A percentile compares a stretch with the other conserved stretches of the same genome.
Evolutionary conservation across 2,113 vertebrate species (phyloP).

Genomic region (Mesembrinibis cayennensis): DNA sequence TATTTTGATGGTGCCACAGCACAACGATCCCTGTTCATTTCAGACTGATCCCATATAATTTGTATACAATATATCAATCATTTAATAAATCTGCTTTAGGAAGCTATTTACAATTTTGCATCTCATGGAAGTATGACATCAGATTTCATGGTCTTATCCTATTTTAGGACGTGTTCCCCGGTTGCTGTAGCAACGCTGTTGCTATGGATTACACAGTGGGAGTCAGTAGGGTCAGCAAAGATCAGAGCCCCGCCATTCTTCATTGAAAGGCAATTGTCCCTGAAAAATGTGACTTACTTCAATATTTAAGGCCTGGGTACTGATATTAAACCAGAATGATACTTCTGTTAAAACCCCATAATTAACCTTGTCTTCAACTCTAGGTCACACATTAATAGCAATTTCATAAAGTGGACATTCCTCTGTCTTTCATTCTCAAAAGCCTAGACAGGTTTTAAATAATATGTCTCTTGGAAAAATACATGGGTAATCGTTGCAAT

Average conservation of each 20-base stretch:
- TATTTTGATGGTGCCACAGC: background rate
- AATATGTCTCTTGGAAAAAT: conserved; percentile 80
- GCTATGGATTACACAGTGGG: conserved; percentile 81
- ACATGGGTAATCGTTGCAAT: conserved; percentile 85
- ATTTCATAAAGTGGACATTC: conserved; percentile 87
- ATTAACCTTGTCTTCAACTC: conserved; percentile 83
- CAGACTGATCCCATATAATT: background rate
- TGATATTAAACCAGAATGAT: conserved; percentile 83
- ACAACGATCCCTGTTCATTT: background rate
- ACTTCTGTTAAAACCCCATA: conserved; percentile 83
- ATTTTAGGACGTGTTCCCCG: conserved; percentile 50
- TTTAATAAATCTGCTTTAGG: conserved; percentile 63
- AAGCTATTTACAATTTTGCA: conserved; percentile 71
- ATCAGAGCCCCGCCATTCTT: conserved; percentile 88
- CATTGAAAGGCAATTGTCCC: conserved; percentile 90
- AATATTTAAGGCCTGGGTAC: conserved; percentile 80
- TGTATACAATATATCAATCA: conserved; percentile 41
- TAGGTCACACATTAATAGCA: conserved; percentile 79
- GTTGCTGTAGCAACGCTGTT: conserved; percentile 83
- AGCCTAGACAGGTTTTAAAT: conserved; percentile 79
- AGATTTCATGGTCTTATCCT: conserved; percentile 77
- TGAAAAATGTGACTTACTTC: conserved; percentile 82
- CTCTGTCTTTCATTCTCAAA: conserved; percentile 77
- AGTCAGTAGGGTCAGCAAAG: conserved; percentile 81
- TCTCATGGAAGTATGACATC: conserved; percentile 77